Evolutionary conservation across 2,888 invertebrate genomes (phyloP), one percentile per base, ranked within the genome.

Genomic region (Drosophila silvestris): DNA sequence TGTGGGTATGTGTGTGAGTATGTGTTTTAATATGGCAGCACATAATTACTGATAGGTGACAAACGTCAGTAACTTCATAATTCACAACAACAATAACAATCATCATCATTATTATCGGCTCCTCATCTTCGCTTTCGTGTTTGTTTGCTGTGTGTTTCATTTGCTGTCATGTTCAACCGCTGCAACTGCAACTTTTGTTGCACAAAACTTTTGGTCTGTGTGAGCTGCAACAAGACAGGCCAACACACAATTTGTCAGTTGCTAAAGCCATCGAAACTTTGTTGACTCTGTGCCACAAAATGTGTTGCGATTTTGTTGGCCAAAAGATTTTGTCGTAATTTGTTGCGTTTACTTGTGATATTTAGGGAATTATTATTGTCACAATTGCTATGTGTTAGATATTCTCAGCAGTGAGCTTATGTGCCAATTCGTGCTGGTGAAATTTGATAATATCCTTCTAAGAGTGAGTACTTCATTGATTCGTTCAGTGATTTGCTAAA

Each of bases 141-240:
- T 30, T 39, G 16, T 57, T 39, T 58, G 44, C n/a, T 22, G 12
- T 7, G 19, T 32, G 22, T 62, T 41, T 39, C 33, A 50, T 50
- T 57, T 58, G 52, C 39, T 44, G 33, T 57, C 61, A 44, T 62
- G 41, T 37, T 75, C 58, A 41, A 39, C 7, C 30, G n/a, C 32
- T 58, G 60, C 68, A 60, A 30, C 50, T 58, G 76, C 67, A 78
- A 70, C 76, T 58, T 61, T 63, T 62, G 53, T 63, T 53, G 63
- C 57, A 39, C 44, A 51, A 54, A 58, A 56, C 41, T 67, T 61
- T 52, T 47, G 9, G 16, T 56, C 26, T 56, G 9, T 16, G 9
- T 26, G 30, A n/a, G 14, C 19, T 52, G 52, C 30, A 52, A 6
- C 37, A 26, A 9, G 26, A 54, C 30, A n/a, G 12, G n/a, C 16